Conservation (phyloP, 2,888 invertebrate species). For the Nysson spinosus region DNA sequence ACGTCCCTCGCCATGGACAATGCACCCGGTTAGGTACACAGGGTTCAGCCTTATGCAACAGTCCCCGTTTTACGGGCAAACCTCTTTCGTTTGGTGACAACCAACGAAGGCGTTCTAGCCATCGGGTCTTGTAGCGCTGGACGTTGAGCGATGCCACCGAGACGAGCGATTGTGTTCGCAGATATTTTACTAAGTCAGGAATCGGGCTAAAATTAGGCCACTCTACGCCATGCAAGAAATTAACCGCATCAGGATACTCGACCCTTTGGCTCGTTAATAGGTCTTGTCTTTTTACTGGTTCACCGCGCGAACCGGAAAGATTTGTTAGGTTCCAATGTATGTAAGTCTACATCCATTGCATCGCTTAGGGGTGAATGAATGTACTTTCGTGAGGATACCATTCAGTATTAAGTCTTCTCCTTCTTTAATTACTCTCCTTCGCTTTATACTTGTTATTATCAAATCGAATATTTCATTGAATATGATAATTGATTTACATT, state of each 20-base stretch:
- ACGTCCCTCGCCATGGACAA: neutral
- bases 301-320: neutral
- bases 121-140: constrained; percentile 73
- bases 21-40: constrained; percentile 13
- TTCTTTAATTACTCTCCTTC: neutral
- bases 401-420: constrained; percentile 24
- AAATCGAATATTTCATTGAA: too few relatives aligned
- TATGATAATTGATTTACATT: too few relatives aligned
- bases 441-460: too few relatives aligned
- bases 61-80: constrained; percentile 48
- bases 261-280: constrained; percentile 40
- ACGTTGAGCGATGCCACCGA: constrained; percentile 76
- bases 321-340: neutral
- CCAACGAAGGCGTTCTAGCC: constrained; percentile 65
- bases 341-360: neutral
- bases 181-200: constrained; percentile 66
- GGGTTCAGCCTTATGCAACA: constrained; percentile 56
- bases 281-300: neutral
- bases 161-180: constrained; percentile 74
- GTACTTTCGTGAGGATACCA: constrained; percentile 34
- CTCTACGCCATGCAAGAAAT: constrained; percentile 23
- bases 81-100: constrained; percentile 60
- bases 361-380: constrained; percentile 41
- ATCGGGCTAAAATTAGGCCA: constrained; percentile 68
- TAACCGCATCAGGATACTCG: constrained; percentile 14